Conservation (phyloP, 2,797 vertebrate genomes). For the Ficedula albicollis region DNA sequence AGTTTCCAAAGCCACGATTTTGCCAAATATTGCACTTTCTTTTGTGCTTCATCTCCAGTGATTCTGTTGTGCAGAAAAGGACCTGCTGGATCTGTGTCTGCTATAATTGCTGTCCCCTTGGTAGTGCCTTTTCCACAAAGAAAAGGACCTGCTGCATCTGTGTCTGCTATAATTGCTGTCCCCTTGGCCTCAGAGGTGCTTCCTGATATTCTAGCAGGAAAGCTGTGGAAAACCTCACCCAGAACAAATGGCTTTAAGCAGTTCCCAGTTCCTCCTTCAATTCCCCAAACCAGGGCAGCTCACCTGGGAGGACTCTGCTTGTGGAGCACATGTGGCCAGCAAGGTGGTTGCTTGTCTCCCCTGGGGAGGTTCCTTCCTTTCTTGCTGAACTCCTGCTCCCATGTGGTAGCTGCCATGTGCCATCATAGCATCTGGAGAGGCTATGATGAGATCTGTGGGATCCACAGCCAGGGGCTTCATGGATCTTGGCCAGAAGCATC, state of each 20-base stretch:
- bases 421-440: not conserved
- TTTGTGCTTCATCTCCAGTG: not conserved
- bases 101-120: not conserved
- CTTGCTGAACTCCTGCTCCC: not conserved
- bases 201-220: not conserved
- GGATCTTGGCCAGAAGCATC: not conserved
- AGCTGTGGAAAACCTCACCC: not conserved
- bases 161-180: not conserved
- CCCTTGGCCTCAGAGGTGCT: not conserved
- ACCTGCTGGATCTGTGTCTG: not conserved
- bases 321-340: not conserved
- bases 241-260: not conserved
- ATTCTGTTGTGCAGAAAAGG: not conserved
- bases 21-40: not conserved
- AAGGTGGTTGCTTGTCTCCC: not conserved
- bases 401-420: not conserved
- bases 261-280: not conserved
- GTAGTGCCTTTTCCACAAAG: not conserved
- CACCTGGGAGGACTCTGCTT: not conserved
- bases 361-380: not conserved
- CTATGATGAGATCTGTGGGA: not conserved
- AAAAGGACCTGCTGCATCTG: not conserved
- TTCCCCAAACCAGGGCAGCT: not conserved
- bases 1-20: not conserved
- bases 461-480: not conserved